Percentiles rank a stretch among this genome's conserved stretches.
Conservation (phyloP, 2,113 vertebrate species). For the Gnathonemus echidnorhynchus region DNA sequence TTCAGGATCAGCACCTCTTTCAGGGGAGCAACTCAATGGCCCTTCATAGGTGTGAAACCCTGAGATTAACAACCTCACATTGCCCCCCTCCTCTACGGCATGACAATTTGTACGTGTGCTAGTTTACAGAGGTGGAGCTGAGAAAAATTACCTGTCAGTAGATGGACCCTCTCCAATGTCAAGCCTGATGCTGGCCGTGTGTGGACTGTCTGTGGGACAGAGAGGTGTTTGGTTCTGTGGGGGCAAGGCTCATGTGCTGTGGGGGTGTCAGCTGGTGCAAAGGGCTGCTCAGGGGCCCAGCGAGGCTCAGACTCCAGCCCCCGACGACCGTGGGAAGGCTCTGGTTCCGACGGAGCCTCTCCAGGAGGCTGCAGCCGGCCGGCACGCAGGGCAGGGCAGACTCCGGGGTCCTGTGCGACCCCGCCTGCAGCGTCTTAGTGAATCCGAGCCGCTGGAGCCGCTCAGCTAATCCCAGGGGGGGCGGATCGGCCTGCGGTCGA, state of each 20-base stretch:
- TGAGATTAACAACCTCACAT: background rate
- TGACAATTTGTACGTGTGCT: background rate
- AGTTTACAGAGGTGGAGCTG: background rate
- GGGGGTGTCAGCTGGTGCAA: slow-evolving; percentile 35
- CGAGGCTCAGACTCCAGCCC: slow-evolving; percentile 51
- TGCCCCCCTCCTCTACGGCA: background rate
- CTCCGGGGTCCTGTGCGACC: background rate
- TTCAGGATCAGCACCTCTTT: background rate
- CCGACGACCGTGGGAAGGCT: slow-evolving; percentile 83
- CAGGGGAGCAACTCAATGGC: background rate
- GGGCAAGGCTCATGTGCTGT: slow-evolving; percentile 54
- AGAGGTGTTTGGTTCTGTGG: slow-evolving; percentile 54
- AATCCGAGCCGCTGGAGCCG: slow-evolving; percentile 81
- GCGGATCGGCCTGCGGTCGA: slow-evolving; percentile 52
- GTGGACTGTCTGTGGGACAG: slow-evolving; percentile 40
- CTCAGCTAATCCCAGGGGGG: slow-evolving; percentile 69
- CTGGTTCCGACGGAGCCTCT: slow-evolving; percentile 83
- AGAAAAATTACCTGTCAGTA: background rate
- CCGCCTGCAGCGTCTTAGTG: slow-evolving; percentile 63
- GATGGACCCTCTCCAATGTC: background rate
- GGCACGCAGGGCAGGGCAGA: slow-evolving; percentile 32
- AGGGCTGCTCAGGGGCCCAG: slow-evolving; percentile 38
- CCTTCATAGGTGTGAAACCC: background rate
- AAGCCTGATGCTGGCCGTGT: background rate
- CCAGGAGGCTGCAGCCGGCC: slow-evolving; percentile 70